A percentile compares a stretch with the other conserved stretches of the same genome.
Evolutionary conservation across 2,113 vertebrate species (phyloP).

Genomic region (Haplochromis vanheusdeni): DNA sequence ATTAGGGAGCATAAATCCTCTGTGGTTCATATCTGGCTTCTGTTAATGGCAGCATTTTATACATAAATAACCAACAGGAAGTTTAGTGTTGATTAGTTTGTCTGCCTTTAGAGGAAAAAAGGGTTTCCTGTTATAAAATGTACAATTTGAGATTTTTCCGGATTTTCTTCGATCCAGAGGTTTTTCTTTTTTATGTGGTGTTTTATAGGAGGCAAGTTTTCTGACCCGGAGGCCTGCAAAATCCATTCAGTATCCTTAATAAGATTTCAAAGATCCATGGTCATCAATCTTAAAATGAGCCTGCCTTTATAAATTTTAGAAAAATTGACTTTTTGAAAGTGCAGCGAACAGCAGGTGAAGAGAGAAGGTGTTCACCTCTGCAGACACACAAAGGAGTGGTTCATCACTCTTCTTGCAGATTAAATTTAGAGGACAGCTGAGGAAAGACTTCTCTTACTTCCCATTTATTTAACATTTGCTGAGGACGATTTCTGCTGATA

Average conservation of each 20-base stretch:
- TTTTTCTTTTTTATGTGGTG: background rate
- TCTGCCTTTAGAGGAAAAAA: background rate
- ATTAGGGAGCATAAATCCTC: background rate
- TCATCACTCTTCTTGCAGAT: constrained; percentile 49
- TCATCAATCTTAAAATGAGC: constrained; percentile 58
- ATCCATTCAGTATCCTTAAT: constrained; percentile 49
- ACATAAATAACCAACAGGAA: background rate
- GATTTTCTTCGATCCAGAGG: background rate
- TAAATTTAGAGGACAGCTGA: constrained; percentile 39
- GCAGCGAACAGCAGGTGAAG: constrained; percentile 28
- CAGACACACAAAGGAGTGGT: constrained; percentile 21
- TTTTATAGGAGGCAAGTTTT: constrained; percentile 33
- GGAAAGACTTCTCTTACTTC: constrained; percentile 25
- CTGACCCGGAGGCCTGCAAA: constrained; percentile 25
- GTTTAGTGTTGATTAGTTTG: background rate
- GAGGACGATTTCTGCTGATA: constrained; percentile 12
- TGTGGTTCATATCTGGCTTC: background rate
- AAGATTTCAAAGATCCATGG: constrained; percentile 42
- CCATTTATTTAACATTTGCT: constrained; percentile 45
- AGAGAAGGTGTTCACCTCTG: constrained; percentile 31
- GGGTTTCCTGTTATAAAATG: background rate
- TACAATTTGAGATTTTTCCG: background rate
- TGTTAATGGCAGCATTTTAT: background rate
- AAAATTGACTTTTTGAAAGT: constrained; percentile 56
- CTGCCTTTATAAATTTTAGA: constrained; percentile 42